Percentiles rank a stretch among this genome's conserved stretches.
Evolutionary conservation across 2,797 vertebrate species (phyloP).

Genomic region (Trachurus trachurus): DNA sequence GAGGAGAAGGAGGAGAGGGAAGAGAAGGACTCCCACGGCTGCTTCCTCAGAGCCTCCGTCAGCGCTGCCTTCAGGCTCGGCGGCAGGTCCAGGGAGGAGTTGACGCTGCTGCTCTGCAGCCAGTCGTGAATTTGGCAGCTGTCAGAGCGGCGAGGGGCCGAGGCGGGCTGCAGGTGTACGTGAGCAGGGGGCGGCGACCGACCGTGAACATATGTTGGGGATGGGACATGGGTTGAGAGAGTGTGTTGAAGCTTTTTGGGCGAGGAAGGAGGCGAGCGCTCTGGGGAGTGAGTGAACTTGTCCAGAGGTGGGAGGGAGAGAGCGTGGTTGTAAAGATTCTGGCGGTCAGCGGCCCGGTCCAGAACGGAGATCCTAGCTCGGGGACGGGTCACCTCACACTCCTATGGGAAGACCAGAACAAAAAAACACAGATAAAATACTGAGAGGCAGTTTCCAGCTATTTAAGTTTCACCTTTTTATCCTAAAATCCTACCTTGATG

Average conservation of each 20-base stretch:
- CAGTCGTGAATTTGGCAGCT: conserved; percentile 56
- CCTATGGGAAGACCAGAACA: conserved; percentile 70
- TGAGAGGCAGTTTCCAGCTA: not conserved
- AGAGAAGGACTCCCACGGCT: conserved; percentile 50
- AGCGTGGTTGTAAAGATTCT: conserved; percentile 47
- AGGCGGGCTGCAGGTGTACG: conserved; percentile 50
- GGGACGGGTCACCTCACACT: conserved; percentile 88
- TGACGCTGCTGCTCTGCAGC: conserved; percentile 67
- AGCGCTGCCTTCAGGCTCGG: conserved; percentile 77
- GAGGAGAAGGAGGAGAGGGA: conserved; percentile 29
- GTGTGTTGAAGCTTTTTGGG: conserved; percentile 19
- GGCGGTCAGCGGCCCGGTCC: conserved; percentile 80
- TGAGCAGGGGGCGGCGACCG: conserved; percentile 43
- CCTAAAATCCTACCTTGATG: conserved; percentile 84
- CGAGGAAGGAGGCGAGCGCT: conserved; percentile 25
- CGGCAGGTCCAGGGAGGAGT: conserved; percentile 83
- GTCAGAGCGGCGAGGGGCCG: conserved; percentile 7
- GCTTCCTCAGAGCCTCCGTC: conserved; percentile 70
- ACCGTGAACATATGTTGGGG: conserved; percentile 11
- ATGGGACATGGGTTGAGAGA: not conserved
- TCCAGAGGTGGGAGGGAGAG: conserved; percentile 38
- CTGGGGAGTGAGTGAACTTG: conserved; percentile 22
- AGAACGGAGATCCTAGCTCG: conserved; percentile 86
- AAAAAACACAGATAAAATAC: not conserved
- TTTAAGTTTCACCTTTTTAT: not conserved